These are phyloP conservation scores for Onychomys arenicola DNA, from an alignment of 2,797 vertebrate genomes.

Conservation along the genomic window DNA sequence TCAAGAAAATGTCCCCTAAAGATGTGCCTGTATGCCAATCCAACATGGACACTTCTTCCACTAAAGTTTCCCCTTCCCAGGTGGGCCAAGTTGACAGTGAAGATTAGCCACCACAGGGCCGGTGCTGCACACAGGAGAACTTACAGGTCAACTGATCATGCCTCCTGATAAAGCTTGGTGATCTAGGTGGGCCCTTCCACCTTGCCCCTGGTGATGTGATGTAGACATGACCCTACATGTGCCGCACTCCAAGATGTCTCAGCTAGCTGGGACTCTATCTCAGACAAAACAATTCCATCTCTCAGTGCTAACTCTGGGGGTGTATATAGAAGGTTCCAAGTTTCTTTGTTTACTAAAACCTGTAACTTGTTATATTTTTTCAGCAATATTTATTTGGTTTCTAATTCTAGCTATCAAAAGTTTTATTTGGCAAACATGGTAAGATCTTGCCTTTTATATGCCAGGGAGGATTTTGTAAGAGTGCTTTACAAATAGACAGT, in stretches of 20 bases:
- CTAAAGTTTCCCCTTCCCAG: not conserved
- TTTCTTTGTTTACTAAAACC: constrained; percentile 12
- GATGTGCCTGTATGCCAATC: not conserved
- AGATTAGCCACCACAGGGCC: too few relatives aligned
- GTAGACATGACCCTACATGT: not conserved
- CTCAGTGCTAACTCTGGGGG: not conserved
- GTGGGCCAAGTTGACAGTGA: not conserved
- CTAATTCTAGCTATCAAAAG: not conserved
- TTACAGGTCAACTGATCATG: not conserved
- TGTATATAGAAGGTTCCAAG: not conserved
- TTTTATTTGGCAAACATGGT: constrained; percentile 29
- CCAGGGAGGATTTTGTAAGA: not conserved
- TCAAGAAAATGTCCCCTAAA: not conserved
- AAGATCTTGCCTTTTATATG: not conserved
- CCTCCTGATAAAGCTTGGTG: not conserved
- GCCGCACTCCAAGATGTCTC: not conserved
- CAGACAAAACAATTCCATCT: not conserved
- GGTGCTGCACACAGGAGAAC: not conserved
- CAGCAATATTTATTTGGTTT: constrained; percentile 39
- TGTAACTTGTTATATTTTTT: not conserved
- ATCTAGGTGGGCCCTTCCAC: not conserved
- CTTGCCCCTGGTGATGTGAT: fast-evolving
- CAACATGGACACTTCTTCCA: not conserved
- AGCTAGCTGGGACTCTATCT: not conserved
- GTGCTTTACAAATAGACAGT: not conserved